Percentiles rank a stretch among this genome's conserved stretches.
These are phyloP conservation scores for Brachionus koreanus DNA, from an alignment of 1,140 invertebrate species.

Conservation along the genomic window DNA sequence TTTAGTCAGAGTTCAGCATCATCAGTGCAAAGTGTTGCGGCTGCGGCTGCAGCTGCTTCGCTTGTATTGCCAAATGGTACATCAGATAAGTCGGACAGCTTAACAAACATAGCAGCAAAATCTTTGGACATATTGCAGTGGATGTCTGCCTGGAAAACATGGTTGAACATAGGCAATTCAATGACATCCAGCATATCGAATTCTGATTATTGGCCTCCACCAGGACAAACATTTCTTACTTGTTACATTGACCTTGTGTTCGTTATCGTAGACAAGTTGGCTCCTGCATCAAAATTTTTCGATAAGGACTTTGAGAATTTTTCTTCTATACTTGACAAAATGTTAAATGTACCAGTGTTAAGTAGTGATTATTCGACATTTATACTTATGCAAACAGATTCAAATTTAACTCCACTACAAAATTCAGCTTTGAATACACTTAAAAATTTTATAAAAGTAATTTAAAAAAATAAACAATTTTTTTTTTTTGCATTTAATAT, in stretches of 20 bases:
- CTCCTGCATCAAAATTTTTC: conserved; percentile 63
- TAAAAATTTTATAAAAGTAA: conserved; percentile 71
- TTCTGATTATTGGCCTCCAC: conserved; percentile 55
- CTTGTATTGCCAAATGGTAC: background rate
- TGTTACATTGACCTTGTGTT: conserved; percentile 89
- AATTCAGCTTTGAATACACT: conserved; percentile 75
- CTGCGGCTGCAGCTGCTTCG: background rate
- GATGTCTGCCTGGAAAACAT: conserved; percentile 76
- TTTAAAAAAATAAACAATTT: background rate
- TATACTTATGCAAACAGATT: conserved; percentile 70
- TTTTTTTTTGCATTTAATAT: background rate
- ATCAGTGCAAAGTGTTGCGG: conserved; percentile 32
- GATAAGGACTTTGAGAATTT: conserved; percentile 73
- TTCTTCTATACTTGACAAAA: conserved; percentile 71
- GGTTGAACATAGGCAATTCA: conserved; percentile 73
- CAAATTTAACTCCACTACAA: conserved; percentile 74
- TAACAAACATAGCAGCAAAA: conserved; percentile 53
- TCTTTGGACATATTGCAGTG: conserved; percentile 62
- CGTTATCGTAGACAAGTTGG: conserved; percentile 79
- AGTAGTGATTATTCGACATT: conserved; percentile 73
- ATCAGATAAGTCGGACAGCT: conserved; percentile 47
- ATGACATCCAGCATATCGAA: background rate
- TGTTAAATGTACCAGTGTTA: conserved; percentile 74
- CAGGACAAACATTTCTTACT: conserved; percentile 84
- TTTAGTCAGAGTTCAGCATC: background rate